phyloP scores from a whole-genome alignment of 1,140 invertebrate species.

The Caenorhabditis inopinata region DNA sequence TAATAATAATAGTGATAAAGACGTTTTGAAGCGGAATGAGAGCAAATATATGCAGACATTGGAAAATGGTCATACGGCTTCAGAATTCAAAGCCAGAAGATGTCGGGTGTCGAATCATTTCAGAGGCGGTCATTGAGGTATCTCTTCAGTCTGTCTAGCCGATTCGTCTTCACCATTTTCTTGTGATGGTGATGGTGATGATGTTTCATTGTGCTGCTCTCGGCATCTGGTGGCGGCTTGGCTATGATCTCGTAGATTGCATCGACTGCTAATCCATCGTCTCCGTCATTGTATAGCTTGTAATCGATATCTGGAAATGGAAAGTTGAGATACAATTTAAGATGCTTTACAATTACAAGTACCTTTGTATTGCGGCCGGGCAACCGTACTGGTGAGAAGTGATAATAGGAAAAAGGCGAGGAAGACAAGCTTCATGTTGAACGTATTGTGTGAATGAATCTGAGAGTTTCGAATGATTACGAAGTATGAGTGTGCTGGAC shows the following conservation, averaged over 20 bases:
- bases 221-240: not conserved
- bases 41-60: not conserved
- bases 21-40: not conserved
- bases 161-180: not conserved
- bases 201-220: not conserved
- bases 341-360: too few relatives aligned
- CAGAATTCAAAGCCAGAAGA: too few relatives aligned
- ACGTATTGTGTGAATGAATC: not conserved
- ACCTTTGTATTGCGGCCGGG: not conserved
- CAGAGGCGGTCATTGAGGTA: not conserved
- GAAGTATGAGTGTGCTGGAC: too few relatives aligned
- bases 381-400: not conserved
- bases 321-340: not conserved
- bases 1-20: not conserved
- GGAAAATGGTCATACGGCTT: not conserved
- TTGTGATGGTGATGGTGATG: not conserved
- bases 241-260: not conserved
- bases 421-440: not conserved
- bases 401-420: not conserved
- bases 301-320: not conserved
- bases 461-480: not conserved
- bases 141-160: not conserved
- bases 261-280: not conserved
- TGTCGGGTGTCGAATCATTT: too few relatives aligned
- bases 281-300: not conserved